Percentiles rank a stretch among this genome's conserved stretches.
Conservation (phyloP, 2,113 vertebrate genomes). For the Blennius ocellaris region DNA sequence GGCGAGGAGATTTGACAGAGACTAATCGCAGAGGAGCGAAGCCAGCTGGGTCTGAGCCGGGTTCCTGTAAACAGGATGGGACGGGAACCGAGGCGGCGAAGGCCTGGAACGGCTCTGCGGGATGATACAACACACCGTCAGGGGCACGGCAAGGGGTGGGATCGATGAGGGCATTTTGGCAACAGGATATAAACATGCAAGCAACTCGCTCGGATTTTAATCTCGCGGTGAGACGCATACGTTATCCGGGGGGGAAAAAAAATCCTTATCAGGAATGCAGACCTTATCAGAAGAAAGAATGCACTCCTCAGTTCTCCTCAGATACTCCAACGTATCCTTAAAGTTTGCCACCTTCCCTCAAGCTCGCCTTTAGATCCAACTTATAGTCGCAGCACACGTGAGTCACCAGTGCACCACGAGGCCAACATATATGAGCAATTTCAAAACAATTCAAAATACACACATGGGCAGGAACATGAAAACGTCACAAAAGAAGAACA, state of each 20-base stretch:
- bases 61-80: conserved; percentile 75
- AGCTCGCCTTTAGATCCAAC: no score
- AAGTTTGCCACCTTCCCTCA: no score
- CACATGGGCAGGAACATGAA: no score
- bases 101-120: conserved; percentile 36
- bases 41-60: conserved; percentile 70
- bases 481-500: no score
- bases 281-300: neutral
- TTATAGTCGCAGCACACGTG: no score
- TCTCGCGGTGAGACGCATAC: neutral
- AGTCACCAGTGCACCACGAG: no score
- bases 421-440: no score
- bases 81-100: conserved; percentile 36
- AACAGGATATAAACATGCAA: conserved; percentile 50
- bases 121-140: conserved; percentile 65
- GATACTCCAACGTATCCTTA: no score
- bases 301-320: no score
- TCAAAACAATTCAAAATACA: no score
- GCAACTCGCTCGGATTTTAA: conserved; percentile 14
- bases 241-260: neutral
- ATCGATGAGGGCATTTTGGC: conserved; percentile 52
- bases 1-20: conserved; percentile 68
- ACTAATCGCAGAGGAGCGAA: conserved; percentile 68
- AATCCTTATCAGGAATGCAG: neutral
- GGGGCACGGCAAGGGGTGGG: neutral